phyloP scores from a whole-genome alignment of 1,140 invertebrate species.

The Drosophila miranda region DNA sequence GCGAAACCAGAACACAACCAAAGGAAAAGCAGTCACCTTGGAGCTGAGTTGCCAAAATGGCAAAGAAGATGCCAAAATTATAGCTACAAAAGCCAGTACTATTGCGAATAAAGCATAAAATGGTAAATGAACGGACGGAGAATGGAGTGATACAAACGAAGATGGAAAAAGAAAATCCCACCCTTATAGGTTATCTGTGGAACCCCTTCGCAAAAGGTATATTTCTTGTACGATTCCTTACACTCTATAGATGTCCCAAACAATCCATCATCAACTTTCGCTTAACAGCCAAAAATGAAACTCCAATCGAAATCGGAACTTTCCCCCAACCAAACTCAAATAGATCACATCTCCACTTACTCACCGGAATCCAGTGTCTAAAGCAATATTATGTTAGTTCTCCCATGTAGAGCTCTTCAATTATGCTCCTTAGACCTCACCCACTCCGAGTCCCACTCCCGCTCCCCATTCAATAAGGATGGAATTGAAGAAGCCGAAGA shows the following conservation, averaged over 20 bases:
- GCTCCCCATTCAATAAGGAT: conserved; percentile 11
- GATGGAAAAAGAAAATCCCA: too few species aligned
- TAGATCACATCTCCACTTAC: not conserved
- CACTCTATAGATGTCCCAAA: not conserved
- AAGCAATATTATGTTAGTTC: conserved; percentile 46
- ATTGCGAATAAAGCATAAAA: conserved; percentile 14
- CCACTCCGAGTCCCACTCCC: not conserved
- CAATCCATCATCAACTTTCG: not conserved
- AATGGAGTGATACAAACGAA: not conserved
- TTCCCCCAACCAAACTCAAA: conserved; percentile 6
- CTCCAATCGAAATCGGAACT: conserved; percentile 6
- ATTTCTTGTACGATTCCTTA: not conserved
- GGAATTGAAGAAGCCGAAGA: conserved; percentile 18
- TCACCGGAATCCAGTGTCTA: conserved; percentile 18
- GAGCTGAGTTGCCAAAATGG: conserved; percentile 1
- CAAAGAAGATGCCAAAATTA: conserved; percentile 48
- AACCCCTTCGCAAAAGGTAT: not conserved
- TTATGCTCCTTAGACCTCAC: conserved; percentile 20
- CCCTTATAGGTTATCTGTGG: conserved; percentile 2
- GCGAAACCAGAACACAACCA: conserved; percentile 3
- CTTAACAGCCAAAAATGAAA: conserved; percentile 1
- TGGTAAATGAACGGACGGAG: not conserved
- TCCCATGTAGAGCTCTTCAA: conserved; percentile 38
- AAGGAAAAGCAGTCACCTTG: conserved; percentile 40
- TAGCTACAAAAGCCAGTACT: conserved; percentile 28